Evolutionary conservation across 2,797 vertebrate genomes (phyloP).

Genomic region (Craterocephalus amniculus): DNA sequence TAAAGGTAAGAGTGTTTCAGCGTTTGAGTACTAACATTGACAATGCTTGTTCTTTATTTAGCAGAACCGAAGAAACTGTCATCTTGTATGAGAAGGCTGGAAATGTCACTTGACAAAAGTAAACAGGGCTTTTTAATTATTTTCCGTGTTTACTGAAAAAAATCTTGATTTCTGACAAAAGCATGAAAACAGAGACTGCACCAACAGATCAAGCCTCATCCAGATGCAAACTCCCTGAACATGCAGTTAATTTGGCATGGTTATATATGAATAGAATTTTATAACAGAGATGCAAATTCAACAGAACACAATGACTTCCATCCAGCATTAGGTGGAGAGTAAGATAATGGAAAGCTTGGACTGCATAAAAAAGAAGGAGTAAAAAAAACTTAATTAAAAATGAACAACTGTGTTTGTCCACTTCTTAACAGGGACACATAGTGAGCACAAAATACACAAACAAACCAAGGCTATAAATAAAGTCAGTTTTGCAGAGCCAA

Average conservation of each 20-base stretch:
- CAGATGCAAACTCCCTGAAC: too few species aligned
- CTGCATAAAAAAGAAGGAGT: background rate
- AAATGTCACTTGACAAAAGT: background rate
- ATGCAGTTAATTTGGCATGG: too few species aligned
- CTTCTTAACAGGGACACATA: conserved; percentile 38
- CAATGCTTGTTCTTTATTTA: too few species aligned
- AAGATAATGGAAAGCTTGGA: background rate
- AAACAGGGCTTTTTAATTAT: background rate
- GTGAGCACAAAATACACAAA: conserved; percentile 46
- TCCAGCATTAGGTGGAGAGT: background rate
- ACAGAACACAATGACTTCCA: background rate
- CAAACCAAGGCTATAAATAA: conserved; percentile 76
- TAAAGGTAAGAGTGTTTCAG: conserved; percentile 24
- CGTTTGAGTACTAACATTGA: background rate
- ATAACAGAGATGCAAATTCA: too few species aligned
- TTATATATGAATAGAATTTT: too few species aligned
- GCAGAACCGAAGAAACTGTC: too few species aligned
- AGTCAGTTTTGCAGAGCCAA: conserved; percentile 59
- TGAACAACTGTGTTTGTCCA: conserved; percentile 36
- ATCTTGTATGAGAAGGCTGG: too few species aligned
- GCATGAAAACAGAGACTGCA: background rate
- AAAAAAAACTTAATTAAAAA: conserved; percentile 16
- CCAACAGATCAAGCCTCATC: background rate
- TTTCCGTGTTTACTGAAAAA: background rate
- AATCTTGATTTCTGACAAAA: background rate